These are phyloP conservation scores for Gymnocephalus cernua DNA, from an alignment of 2,113 vertebrate genomes.

Conservation along the genomic window DNA sequence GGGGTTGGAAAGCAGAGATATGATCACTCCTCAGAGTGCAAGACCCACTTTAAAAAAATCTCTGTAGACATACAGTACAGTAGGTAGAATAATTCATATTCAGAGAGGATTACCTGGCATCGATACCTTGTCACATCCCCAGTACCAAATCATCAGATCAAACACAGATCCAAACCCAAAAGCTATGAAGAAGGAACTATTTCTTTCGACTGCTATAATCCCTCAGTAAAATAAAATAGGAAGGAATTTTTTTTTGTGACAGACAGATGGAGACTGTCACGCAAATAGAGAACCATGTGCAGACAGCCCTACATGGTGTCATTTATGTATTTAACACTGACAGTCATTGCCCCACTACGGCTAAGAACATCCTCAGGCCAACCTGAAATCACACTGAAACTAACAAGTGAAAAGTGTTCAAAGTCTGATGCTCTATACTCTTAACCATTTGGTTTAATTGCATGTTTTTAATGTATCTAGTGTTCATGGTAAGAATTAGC, in stretches of 20 bases:
- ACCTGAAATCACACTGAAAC: background rate
- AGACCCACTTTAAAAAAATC: conserved; percentile 30
- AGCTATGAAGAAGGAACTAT: conserved; percentile 37
- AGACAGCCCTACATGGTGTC: background rate
- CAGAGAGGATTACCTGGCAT: conserved; percentile 62
- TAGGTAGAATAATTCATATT: conserved; percentile 46
- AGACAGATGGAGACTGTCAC: background rate
- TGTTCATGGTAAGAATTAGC: background rate
- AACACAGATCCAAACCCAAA: conserved; percentile 50
- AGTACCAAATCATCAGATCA: conserved; percentile 35
- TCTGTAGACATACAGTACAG: conserved; percentile 25
- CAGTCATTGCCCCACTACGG: background rate
- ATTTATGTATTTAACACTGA: conserved; percentile 11
- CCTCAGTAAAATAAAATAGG: conserved; percentile 30
- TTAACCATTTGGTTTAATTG: background rate
- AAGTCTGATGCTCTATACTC: background rate
- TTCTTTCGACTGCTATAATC: conserved; percentile 36
- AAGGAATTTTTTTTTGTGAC: conserved; percentile 17
- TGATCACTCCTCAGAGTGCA: conserved; percentile 32
- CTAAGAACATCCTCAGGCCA: background rate
- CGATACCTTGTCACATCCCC: conserved; percentile 38
- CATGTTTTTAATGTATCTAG: background rate
- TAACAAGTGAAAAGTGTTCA: background rate
- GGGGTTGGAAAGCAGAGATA: background rate
- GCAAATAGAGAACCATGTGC: background rate